Evolutionary conservation across 64 coral and sea anemone genomes (phyloP).

Genomic region (Porites australiensis): DNA sequence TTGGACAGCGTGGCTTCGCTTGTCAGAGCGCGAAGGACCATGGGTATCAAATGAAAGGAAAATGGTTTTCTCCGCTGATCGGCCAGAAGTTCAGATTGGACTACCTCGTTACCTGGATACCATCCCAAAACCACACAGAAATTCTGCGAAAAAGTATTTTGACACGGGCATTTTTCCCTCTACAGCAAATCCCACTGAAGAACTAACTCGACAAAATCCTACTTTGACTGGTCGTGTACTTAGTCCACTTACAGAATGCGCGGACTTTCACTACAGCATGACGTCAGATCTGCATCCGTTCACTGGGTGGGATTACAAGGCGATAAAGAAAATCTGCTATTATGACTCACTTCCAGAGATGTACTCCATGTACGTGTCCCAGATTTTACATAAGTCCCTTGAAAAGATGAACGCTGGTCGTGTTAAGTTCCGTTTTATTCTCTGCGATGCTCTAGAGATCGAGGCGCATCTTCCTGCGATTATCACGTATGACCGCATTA

Average conservation of each 20-base stretch:
- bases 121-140: constrained; percentile 34
- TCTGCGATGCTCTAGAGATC: constrained; percentile 25
- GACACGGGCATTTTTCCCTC: constrained; percentile 12
- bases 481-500: constrained; percentile 43
- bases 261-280: constrained; percentile 14
- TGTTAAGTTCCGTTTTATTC: constrained; percentile 7
- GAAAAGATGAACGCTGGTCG: not conserved
- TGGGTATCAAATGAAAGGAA: not conserved
- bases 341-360: constrained; percentile 1
- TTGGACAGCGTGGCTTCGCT: constrained; percentile 43
- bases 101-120: not conserved
- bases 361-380: constrained; percentile 36
- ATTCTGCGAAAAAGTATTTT: constrained; percentile 23
- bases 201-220: not conserved
- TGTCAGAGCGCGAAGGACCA: not conserved
- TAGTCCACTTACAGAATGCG: too few species aligned
- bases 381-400: constrained; percentile 5
- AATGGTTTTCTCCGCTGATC: not conserved
- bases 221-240: constrained; percentile 28
- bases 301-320: constrained; percentile 47
- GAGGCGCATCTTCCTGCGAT: not conserved
- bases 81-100: not conserved
- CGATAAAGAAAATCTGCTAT: not conserved
- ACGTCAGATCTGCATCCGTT: constrained; percentile 48
- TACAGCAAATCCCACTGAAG: not conserved